Percentiles rank a stretch among this genome's conserved stretches.
Evolutionary conservation across 1,140 invertebrate species (phyloP).

Genomic region (Sitobion miscanthi): DNA sequence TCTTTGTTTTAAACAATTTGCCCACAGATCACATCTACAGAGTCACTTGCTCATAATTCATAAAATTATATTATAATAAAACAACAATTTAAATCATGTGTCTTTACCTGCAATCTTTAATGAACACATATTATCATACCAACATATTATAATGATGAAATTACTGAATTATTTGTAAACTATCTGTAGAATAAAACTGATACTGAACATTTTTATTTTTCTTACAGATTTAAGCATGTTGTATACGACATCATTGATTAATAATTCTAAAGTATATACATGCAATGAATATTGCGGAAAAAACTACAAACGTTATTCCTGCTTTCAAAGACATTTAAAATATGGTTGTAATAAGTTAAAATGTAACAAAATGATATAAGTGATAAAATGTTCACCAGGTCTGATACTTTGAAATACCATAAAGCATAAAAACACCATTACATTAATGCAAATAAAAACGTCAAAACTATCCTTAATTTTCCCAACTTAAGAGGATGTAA

Average conservation of each 20-base stretch:
- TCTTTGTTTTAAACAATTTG: slow-evolving; percentile 57
- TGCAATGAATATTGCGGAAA: no score
- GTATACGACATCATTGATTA: no score
- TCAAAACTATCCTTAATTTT: not conserved
- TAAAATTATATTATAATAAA: slow-evolving; percentile 58
- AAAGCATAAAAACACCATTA: not conserved
- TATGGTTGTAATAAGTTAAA: no score
- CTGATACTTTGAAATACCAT: not conserved
- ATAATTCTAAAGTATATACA: no score
- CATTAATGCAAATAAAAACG: no score
- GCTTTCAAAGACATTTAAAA: no score
- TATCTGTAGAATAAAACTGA: not conserved
- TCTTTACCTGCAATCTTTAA: not conserved
- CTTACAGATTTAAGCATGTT: not conserved
- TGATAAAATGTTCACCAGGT: not conserved
- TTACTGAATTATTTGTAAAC: not conserved
- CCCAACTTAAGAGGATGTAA: no score
- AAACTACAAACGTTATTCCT: no score
- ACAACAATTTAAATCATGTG: not conserved
- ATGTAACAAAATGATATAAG: no score
- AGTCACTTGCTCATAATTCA: slow-evolving; percentile 60
- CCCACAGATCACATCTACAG: not conserved
- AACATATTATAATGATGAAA: not conserved
- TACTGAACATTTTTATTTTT: not conserved
- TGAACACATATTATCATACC: not conserved